These are phyloP conservation scores for Acropora yongei DNA, from an alignment of 64 coral and sea anemone species.

Conservation along the genomic window DNA sequence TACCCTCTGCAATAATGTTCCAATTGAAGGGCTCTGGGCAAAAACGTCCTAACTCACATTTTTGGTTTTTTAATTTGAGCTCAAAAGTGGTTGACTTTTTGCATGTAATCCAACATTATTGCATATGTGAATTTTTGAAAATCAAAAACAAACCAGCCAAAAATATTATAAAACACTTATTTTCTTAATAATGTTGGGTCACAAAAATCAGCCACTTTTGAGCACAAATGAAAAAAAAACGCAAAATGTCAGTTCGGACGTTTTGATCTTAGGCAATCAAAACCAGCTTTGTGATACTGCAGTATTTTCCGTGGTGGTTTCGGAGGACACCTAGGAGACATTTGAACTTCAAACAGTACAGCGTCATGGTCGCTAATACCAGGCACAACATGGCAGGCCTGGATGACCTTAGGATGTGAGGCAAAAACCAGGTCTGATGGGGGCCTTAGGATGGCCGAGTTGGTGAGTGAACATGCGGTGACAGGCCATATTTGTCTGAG, in stretches of 20 bases:
- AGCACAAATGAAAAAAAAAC: no score
- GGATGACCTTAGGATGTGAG: conserved; percentile 3
- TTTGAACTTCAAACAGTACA: conserved; percentile 26
- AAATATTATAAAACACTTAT: no score
- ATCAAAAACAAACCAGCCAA: no score
- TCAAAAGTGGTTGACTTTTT: no score
- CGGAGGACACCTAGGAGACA: conserved; percentile 31
- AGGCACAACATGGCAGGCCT: conserved; percentile 21
- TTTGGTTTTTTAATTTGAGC: no score
- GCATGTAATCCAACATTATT: no score
- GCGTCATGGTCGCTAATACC: conserved; percentile 44
- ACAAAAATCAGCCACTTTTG: no score
- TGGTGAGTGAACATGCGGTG: conserved; percentile 39
- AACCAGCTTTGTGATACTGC: conserved; percentile 48
- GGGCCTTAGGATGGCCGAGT: conserved; percentile 23
- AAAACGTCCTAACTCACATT: no score
- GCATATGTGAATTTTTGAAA: no score
- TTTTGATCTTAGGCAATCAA: conserved; percentile 33
- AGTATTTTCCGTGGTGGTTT: conserved; percentile 43
- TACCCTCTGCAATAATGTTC: conserved; percentile 18
- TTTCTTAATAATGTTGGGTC: no score
- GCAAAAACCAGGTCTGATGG: conserved; percentile 41
- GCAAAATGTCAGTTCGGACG: no score
- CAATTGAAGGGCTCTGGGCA: background rate
- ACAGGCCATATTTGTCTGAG: conserved; percentile 24